These are phyloP conservation scores for Thera obeliscata DNA, from an alignment of 2,888 invertebrate genomes.

Conservation along the genomic window DNA sequence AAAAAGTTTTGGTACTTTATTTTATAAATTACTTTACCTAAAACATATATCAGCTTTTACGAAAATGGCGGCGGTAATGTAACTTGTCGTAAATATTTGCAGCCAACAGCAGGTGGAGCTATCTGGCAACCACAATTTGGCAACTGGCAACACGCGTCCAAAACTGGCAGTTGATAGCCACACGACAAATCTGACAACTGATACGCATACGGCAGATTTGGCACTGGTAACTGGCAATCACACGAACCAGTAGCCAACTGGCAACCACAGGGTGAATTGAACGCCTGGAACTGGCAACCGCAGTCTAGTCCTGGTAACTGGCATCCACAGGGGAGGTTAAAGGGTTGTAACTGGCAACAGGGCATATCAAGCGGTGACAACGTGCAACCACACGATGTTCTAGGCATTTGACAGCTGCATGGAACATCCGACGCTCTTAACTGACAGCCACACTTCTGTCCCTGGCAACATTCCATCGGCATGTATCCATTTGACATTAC, in stretches of 20 bases:
- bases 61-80: conserved; percentile 66
- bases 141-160: conserved; percentile 30
- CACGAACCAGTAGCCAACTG: conserved; percentile 3
- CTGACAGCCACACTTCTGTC: conserved; percentile 22
- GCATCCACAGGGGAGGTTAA: conserved; percentile 21
- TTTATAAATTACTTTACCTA: background rate
- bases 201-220: conserved; percentile 16
- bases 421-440: conserved; percentile 25
- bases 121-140: conserved; percentile 28
- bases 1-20: background rate
- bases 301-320: conserved; percentile 20
- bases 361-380: conserved; percentile 8
- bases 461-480: conserved; percentile 15
- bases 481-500: conserved; percentile 7
- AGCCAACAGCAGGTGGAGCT: conserved; percentile 26
- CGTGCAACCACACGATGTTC: conserved; percentile 12
- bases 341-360: conserved; percentile 18
- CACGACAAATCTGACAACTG: conserved; percentile 21
- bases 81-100: conserved; percentile 61
- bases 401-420: conserved; percentile 24
- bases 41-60: conserved; percentile 32
- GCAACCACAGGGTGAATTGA: conserved; percentile 13
- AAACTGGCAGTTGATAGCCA: conserved; percentile 15
- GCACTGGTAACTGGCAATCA: conserved; percentile 21
- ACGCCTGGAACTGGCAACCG: conserved; percentile 19